Evolutionary conservation across 2,888 invertebrate genomes (phyloP), one percentile per base, ranked within the genome.

Genomic region (Oscheius sp.): DNA sequence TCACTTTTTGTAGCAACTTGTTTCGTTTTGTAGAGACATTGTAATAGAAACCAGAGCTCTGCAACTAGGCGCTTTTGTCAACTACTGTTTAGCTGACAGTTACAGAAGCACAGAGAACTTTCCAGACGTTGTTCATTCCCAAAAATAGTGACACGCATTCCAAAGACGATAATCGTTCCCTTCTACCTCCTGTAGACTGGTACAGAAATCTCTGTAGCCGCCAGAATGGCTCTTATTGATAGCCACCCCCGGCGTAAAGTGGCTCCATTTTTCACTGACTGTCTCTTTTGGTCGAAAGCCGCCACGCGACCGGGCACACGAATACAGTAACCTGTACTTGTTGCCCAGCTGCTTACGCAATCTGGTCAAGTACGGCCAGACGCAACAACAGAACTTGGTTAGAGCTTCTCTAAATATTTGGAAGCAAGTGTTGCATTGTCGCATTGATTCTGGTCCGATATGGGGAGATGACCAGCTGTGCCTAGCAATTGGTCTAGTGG

Each of bases 201-300:
- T 42, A 42, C 42, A 42, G 42, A 42, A 42, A 42, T 42, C 21
- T 21, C 42, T 42, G 42, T 42, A 47, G 47, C 48, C 48, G 48
- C 63, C 68, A 7, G 53, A 68, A 68, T 68, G 68, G 55, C 53
- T 55, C 68, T 68, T 68, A 68, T 68, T 55, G 68, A 68, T 68
- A 68, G 68, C 68, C 63, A 55, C 55, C 68, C 21, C 51, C 29
- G 65, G 21, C 55, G 33, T 53, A 21, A 55, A 53, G 55, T 55
- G 68, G 68, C 33, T 10, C 55, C 55, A 68, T 68, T 68, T 68
- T 68, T 68, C 68, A 68, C 53, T 32, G 21, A 48, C 47, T 50
- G 9, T 47, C 63, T 42, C 63, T 48, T 63, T 63, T 63, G n/a
- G 21, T 42, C 42, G 48, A 48, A 48, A 21, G 50, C 63, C 63